Conservation (phyloP, 2,797 vertebrate genomes). For the Psittacula derbiana region DNA sequence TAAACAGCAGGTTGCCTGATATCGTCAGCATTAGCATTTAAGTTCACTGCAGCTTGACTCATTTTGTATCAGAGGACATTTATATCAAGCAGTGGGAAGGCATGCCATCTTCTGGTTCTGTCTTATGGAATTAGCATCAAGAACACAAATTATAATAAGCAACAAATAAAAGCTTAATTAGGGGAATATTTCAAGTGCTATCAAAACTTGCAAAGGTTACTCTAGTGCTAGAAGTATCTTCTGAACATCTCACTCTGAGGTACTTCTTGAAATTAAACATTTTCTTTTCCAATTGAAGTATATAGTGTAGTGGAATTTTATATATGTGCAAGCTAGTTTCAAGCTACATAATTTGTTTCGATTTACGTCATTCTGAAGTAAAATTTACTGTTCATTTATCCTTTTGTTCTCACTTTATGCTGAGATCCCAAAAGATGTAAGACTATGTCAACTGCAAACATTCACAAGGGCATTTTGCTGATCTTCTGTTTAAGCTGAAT, state of each 20-base stretch:
- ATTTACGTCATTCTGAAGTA: neutral
- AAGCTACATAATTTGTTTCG: neutral
- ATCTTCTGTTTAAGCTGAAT: neutral
- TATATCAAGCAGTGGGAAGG: conserved; percentile 79
- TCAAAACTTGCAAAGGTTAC: conserved; percentile 65
- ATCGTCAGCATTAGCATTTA: conserved; percentile 77
- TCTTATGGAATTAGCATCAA: conserved; percentile 76
- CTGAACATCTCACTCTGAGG: conserved; percentile 16
- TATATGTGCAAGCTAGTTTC: neutral
- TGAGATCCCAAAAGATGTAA: neutral
- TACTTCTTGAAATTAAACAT: neutral
- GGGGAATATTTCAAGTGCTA: conserved; percentile 60
- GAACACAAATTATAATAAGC: conserved; percentile 64
- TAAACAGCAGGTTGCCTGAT: conserved; percentile 75
- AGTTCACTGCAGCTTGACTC: conserved; percentile 74
- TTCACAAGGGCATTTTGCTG: neutral
- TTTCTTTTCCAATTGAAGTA: neutral
- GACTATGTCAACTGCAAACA: neutral
- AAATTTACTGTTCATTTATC: neutral
- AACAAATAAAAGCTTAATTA: conserved; percentile 73
- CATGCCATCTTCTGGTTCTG: conserved; percentile 71
- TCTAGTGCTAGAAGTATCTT: conserved; percentile 41
- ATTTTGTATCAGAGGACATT: conserved; percentile 76
- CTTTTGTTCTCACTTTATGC: neutral
- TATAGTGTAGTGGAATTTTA: neutral